These are phyloP conservation scores for Griposia aprilina DNA, from an alignment of 2,888 invertebrate species.

Conservation along the genomic window DNA sequence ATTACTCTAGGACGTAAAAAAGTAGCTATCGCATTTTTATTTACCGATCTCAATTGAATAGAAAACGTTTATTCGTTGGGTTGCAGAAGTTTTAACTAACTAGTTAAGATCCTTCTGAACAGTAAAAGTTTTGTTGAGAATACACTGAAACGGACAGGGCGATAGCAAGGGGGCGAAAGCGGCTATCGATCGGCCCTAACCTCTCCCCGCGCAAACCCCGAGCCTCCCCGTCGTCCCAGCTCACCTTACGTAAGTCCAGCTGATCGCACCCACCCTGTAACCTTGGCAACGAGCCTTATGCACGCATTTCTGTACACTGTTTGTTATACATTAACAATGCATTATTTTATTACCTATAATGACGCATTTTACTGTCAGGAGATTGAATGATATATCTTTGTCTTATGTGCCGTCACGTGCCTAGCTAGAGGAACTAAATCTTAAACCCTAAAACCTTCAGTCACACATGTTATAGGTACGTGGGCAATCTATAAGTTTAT, in stretches of 20 bases:
- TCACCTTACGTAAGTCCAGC: slow-evolving; percentile 89
- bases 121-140: slow-evolving; percentile 74
- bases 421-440: not conserved
- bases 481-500: slow-evolving; percentile 24
- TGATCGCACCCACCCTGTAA: slow-evolving; percentile 89
- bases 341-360: slow-evolving; percentile 30
- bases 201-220: slow-evolving; percentile 74
- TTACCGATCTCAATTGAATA: slow-evolving; percentile 52
- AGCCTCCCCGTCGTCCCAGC: slow-evolving; percentile 73
- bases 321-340: slow-evolving; percentile 50
- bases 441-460: not conserved
- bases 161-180: slow-evolving; percentile 85
- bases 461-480: not conserved
- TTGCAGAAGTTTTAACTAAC: slow-evolving; percentile 58
- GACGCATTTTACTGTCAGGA: slow-evolving; percentile 9
- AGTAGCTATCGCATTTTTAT: slow-evolving; percentile 51
- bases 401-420: not conserved
- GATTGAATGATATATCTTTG: not conserved
- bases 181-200: slow-evolving; percentile 88
- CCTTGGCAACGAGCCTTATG: slow-evolving; percentile 87
- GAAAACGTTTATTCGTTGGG: slow-evolving; percentile 57
- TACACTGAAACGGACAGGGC: slow-evolving; percentile 79
- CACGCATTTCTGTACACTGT: slow-evolving; percentile 76
- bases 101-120: slow-evolving; percentile 66
- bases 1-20: slow-evolving; percentile 45